Percentiles rank a stretch among this genome's conserved stretches.
phyloP scores from a whole-genome alignment of 2,797 vertebrate species.

The Apogon hyalosoma region DNA sequence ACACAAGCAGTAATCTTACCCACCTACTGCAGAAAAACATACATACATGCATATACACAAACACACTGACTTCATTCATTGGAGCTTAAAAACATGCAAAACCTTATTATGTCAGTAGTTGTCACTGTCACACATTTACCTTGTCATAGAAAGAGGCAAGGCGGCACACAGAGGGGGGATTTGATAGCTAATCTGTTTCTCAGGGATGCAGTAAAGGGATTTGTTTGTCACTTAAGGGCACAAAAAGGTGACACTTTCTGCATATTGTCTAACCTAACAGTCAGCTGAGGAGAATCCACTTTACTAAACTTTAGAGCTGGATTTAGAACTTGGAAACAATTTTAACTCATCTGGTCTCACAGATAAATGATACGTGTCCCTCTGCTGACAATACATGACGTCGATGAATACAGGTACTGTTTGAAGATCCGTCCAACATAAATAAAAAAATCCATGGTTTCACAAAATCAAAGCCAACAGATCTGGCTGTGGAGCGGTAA shows the following conservation, averaged over 20 bases:
- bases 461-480: slow-evolving; percentile 29
- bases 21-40: slow-evolving; percentile 44
- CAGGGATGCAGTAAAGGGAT: slow-evolving; percentile 28
- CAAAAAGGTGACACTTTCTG: slow-evolving; percentile 15
- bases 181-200: slow-evolving; percentile 40
- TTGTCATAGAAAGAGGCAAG: slow-evolving; percentile 40
- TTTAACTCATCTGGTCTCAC: slow-evolving; percentile 2
- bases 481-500: slow-evolving; percentile 27
- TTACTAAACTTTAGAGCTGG: slow-evolving; percentile 11
- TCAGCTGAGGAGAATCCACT: not conserved
- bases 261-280: not conserved
- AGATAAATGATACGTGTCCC: slow-evolving; percentile 6
- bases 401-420: slow-evolving; percentile 10
- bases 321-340: slow-evolving; percentile 2
- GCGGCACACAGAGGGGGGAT: slow-evolving; percentile 38
- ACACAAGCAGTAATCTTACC: slow-evolving; percentile 16
- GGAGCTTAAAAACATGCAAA: slow-evolving; percentile 20
- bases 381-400: slow-evolving; percentile 5
- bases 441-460: slow-evolving; percentile 26
- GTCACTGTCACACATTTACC: slow-evolving; percentile 38
- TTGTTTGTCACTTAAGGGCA: slow-evolving; percentile 38
- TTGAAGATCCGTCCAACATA: slow-evolving; percentile 9
- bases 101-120: slow-evolving; percentile 38
- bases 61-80: slow-evolving; percentile 15
- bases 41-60: slow-evolving; percentile 14